Conservation (phyloP, 2,888 invertebrate genomes). For the Hipparchia sbordonii region DNA sequence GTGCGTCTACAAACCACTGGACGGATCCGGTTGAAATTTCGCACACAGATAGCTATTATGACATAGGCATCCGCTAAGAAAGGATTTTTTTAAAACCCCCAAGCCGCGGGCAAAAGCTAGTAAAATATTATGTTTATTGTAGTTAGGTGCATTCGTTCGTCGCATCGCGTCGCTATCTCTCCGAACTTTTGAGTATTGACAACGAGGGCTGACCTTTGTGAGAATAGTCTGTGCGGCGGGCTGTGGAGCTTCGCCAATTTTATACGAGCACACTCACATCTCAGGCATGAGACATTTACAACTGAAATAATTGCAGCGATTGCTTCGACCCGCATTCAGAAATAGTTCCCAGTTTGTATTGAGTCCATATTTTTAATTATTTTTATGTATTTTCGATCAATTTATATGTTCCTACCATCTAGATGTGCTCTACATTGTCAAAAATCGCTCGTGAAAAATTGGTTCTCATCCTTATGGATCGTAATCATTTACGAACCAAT, state of each 20-base stretch:
- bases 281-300: conserved; percentile 30
- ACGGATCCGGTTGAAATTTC: too few species aligned
- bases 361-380: not conserved
- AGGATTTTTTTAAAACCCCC: too few species aligned
- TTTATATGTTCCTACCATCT: too few species aligned
- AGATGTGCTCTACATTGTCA: too few species aligned
- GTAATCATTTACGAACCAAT: not conserved
- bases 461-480: too few species aligned
- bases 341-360: not conserved
- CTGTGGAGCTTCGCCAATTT: conserved; percentile 40
- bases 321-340: conserved; percentile 3
- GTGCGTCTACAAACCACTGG: too few species aligned
- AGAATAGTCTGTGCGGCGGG: conserved; percentile 33
- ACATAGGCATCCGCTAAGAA: too few species aligned
- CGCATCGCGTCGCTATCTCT: conserved; percentile 23
- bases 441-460: too few species aligned
- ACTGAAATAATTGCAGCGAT: conserved; percentile 14
- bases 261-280: conserved; percentile 30
- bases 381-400: too few species aligned
- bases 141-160: conserved; percentile 5
- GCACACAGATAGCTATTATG: too few species aligned
- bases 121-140: not conserved
- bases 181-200: conserved; percentile 34
- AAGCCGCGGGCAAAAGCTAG: too few species aligned
- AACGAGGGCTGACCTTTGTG: conserved; percentile 38